Conservation (phyloP, 2,888 invertebrate genomes). For the Drosophila gaucha region DNA sequence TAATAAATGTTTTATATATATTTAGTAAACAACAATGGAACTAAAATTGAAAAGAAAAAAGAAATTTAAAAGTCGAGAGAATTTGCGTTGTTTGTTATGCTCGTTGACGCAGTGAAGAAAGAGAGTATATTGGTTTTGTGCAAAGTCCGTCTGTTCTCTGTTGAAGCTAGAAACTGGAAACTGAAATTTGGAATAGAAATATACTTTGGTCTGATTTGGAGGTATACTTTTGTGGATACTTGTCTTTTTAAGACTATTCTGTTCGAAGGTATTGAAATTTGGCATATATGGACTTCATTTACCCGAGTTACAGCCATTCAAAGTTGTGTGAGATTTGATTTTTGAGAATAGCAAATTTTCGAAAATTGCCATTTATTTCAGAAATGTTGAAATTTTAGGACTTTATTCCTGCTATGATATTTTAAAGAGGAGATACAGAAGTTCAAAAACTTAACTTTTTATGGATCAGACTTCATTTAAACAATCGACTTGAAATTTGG, state of each 20-base stretch:
- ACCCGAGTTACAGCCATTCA: no score
- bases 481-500: neutral
- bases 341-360: no score
- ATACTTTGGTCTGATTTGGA: neutral
- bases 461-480: neutral
- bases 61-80: constrained; percentile 37
- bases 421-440: no score
- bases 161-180: neutral
- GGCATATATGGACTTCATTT: no score
- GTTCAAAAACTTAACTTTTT: no score
- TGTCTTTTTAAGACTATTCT: no score
- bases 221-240: no score
- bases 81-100: constrained; percentile 68
- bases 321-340: no score
- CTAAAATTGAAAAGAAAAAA: constrained; percentile 41
- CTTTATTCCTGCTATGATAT: no score
- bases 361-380: no score
- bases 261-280: no score
- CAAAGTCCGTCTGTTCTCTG: neutral
- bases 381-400: no score
- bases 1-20: constrained; percentile 45
- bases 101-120: constrained; percentile 2
- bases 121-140: neutral
- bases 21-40: constrained; percentile 71
- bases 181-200: neutral